These are phyloP conservation scores for Paralvinella palmiformis DNA, from an alignment of 1,140 invertebrate species.

Conservation along the genomic window DNA sequence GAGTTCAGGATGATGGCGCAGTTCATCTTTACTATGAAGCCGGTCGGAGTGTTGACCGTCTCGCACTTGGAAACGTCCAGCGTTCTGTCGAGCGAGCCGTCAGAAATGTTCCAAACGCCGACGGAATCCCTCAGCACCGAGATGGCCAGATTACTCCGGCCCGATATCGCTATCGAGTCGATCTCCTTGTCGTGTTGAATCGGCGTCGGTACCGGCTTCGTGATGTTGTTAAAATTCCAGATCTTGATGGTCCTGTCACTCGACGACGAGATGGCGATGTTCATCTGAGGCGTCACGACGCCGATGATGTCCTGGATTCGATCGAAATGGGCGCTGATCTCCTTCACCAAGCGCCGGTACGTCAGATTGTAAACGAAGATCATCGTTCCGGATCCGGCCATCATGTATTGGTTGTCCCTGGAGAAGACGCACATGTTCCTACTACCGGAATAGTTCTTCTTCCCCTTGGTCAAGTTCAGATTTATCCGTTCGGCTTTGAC, in stretches of 20 bases:
- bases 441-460: not conserved
- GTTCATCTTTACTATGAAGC: no score
- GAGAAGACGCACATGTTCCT: not conserved
- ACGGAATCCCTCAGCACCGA: not conserved
- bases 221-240: not conserved
- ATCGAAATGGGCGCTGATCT: not conserved
- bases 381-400: not conserved
- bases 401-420: not conserved
- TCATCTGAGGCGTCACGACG: not conserved
- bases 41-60: no score
- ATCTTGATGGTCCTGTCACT: not conserved
- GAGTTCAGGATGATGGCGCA: no score
- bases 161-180: not conserved
- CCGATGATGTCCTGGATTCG: not conserved
- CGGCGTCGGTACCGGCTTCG: not conserved
- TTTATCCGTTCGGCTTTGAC: not conserved
- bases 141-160: not conserved
- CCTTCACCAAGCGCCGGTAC: not conserved
- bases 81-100: no score
- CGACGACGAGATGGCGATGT: not conserved
- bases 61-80: no score
- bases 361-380: not conserved
- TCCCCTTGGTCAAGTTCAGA: not conserved
- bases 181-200: not conserved
- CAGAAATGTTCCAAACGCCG: not conserved